A percentile compares a stretch with the other conserved stretches of the same genome.
These are phyloP conservation scores for Notoglanidium macrostoma DNA, from an alignment of 2,797 vertebrate species.

Conservation along the genomic window DNA sequence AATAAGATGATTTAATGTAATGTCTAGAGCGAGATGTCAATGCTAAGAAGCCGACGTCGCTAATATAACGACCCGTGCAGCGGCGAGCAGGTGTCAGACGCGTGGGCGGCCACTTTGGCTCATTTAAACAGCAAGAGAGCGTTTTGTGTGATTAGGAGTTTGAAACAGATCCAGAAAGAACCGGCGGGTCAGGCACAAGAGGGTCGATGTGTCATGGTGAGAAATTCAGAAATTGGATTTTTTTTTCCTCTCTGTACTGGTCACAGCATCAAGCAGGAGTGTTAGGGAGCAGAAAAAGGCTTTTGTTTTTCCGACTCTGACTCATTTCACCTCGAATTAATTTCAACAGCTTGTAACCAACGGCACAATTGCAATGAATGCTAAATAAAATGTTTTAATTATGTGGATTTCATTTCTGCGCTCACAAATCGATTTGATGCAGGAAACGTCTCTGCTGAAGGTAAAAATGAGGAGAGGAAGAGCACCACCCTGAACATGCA, in stretches of 20 bases:
- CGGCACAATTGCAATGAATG: not conserved
- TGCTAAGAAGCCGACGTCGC: not conserved
- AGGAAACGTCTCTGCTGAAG: not conserved
- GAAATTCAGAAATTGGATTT: constrained; percentile 5
- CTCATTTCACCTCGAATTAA: constrained; percentile 3
- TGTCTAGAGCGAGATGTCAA: not conserved
- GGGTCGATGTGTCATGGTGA: not conserved
- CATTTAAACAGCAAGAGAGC: not conserved
- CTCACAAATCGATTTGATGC: not conserved
- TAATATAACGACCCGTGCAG: not conserved
- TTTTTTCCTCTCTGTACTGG: not conserved
- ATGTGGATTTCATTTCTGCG: not conserved
- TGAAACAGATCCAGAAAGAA: constrained; percentile 20
- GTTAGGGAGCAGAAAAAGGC: not conserved
- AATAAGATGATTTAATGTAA: not conserved
- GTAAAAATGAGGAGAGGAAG: not conserved
- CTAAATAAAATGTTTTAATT: not conserved
- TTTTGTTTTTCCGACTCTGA: not conserved
- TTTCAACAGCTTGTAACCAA: not conserved
- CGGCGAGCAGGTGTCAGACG: constrained; percentile 3
- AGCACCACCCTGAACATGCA: not conserved
- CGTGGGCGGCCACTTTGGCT: not conserved
- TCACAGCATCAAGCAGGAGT: not conserved
- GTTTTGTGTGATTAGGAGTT: constrained; percentile 28
- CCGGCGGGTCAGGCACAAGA: not conserved